Percentiles rank a stretch among this genome's conserved stretches.
Conservation (phyloP, 2,797 vertebrate genomes). For the Squalus acanthias region DNA sequence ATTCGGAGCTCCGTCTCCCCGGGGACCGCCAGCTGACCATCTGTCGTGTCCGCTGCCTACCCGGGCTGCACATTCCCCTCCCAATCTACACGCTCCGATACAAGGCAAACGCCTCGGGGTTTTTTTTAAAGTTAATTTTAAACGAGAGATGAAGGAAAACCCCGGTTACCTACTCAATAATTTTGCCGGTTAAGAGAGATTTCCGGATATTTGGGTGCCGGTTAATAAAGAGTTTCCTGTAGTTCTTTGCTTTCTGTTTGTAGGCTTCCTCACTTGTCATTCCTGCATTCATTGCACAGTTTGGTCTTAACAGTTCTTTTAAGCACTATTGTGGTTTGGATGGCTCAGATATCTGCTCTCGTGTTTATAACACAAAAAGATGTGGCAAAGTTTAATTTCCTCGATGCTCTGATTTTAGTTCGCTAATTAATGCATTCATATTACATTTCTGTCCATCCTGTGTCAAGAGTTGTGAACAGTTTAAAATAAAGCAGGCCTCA, state of each 20-base stretch:
- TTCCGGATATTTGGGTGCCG: too few relatives aligned
- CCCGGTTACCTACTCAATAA: too few relatives aligned
- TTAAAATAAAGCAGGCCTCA: not conserved
- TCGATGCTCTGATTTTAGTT: not conserved
- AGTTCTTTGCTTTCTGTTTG: not conserved
- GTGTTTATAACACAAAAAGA: not conserved
- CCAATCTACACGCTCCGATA: too few relatives aligned
- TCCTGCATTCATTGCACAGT: not conserved
- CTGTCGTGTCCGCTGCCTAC: too few relatives aligned
- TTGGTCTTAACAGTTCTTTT: not conserved
- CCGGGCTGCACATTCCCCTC: too few relatives aligned
- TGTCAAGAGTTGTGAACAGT: not conserved
- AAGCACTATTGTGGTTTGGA: not conserved
- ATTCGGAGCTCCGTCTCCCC: too few relatives aligned
- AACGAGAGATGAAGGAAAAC: too few relatives aligned
- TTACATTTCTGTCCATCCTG: not conserved
- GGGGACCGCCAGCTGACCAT: too few relatives aligned
- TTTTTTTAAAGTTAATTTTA: too few relatives aligned
- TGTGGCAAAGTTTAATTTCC: not conserved
- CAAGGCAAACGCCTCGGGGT: too few relatives aligned
- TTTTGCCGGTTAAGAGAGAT: too few relatives aligned
- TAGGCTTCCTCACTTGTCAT: not conserved
- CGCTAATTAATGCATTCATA: not conserved
- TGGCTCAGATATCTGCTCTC: not conserved
- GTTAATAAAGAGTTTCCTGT: too few relatives aligned